Evolutionary conservation across 2,113 vertebrate species (phyloP).

Genomic region (Physeter macrocephalus): DNA sequence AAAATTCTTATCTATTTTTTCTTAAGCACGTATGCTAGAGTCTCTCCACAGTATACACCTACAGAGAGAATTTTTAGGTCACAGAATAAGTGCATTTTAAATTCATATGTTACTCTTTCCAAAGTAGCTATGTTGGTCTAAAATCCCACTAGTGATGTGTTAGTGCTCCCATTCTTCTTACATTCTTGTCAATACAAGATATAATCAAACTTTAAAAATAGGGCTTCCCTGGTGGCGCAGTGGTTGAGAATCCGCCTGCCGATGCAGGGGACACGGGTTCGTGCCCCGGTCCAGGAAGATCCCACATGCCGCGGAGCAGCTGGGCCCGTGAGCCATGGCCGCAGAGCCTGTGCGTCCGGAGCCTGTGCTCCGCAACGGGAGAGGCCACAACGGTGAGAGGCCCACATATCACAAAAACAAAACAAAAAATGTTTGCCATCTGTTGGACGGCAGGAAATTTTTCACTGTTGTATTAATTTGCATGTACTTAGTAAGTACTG

Average conservation of each 20-base stretch:
- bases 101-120: not conserved
- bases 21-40: not conserved
- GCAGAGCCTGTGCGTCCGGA: no score
- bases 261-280: no score
- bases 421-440: not conserved
- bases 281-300: no score
- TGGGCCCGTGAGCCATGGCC: no score
- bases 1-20: not conserved
- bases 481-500: not conserved
- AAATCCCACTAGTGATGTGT: not conserved
- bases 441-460: not conserved
- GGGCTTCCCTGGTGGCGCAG: no score
- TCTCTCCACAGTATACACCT: not conserved
- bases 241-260: no score
- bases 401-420: no score
- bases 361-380: no score
- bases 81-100: not conserved
- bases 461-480: not conserved
- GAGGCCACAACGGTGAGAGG: no score
- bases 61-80: not conserved
- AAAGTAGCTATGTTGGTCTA: not conserved
- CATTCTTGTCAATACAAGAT: slow-evolving; percentile 2
- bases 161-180: not conserved
- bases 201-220: not conserved
- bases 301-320: no score